A percentile compares a stretch with the other conserved stretches of the same genome.
phyloP scores from a whole-genome alignment of 2,113 vertebrate species.

The Cyphomyrus plagiostoma region DNA sequence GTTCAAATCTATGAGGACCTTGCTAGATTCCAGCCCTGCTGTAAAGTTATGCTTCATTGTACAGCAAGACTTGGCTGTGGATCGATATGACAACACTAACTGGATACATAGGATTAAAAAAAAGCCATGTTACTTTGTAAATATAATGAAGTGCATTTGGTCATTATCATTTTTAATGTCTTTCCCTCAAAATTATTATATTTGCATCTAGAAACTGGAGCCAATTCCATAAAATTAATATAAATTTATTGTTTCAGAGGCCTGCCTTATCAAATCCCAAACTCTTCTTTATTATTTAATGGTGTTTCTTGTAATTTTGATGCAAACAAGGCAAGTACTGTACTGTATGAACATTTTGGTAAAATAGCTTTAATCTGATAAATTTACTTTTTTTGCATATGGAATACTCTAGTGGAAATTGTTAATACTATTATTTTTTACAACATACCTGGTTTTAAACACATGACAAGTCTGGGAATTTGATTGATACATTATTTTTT shows the following conservation, averaged over 20 bases:
- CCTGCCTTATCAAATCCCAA: background rate
- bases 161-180: background rate
- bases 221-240: background rate
- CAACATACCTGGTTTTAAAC: background rate
- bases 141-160: conserved; percentile 25
- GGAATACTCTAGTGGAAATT: background rate
- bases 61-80: conserved; percentile 1
- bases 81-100: conserved; percentile 1
- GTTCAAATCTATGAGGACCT: conserved; percentile 2
- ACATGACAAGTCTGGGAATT: background rate
- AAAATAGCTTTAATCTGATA: conserved; percentile 16
- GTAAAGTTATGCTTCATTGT: conserved; percentile 7
- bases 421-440: background rate
- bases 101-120: conserved; percentile 4
- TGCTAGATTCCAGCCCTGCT: background rate
- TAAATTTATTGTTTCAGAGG: background rate
- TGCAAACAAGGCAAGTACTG: conserved; percentile 17
- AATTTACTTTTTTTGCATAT: background rate
- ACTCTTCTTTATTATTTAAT: background rate
- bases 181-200: background rate
- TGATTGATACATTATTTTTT: background rate
- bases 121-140: conserved; percentile 30
- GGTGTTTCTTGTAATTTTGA: background rate
- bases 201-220: conserved; percentile 1
- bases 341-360: conserved; percentile 12